Evolutionary conservation across 2,113 vertebrate genomes (phyloP).

Genomic region (Cottus gobio): DNA sequence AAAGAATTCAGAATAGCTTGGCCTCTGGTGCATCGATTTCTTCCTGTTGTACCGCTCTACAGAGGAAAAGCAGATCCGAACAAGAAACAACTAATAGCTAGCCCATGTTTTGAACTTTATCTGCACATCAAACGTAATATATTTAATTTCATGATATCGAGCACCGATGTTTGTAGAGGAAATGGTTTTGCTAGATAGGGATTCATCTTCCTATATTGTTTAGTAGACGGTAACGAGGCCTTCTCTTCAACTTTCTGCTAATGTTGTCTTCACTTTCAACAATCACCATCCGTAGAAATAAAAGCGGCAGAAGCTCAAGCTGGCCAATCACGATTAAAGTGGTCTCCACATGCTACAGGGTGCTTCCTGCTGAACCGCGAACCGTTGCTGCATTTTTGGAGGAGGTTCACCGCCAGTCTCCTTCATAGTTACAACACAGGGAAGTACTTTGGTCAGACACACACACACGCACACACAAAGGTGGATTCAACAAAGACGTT

Average conservation of each 20-base stretch:
- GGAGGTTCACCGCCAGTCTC: neutral
- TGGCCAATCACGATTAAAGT: neutral
- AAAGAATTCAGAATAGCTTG: neutral
- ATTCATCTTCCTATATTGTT: neutral
- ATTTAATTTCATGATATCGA: neutral
- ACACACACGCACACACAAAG: no score
- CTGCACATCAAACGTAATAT: neutral
- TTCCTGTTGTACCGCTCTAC: no score
- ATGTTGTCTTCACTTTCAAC: neutral
- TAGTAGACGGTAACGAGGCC: neutral
- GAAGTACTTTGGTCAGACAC: neutral
- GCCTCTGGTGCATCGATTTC: neutral
- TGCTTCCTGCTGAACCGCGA: neutral
- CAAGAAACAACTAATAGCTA: no score
- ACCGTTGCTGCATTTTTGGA: neutral
- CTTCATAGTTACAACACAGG: neutral
- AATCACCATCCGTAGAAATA: neutral
- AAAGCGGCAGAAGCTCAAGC: neutral
- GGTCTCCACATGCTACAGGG: neutral
- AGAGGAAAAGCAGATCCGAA: no score
- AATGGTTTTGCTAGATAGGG: neutral
- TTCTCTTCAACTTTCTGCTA: neutral
- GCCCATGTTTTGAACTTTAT: neutral
- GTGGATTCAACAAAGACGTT: slow-evolving; percentile 13
- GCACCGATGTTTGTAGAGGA: neutral